Conservation (phyloP, 1,140 invertebrate genomes). For the Zaprionus vittiger region DNA sequence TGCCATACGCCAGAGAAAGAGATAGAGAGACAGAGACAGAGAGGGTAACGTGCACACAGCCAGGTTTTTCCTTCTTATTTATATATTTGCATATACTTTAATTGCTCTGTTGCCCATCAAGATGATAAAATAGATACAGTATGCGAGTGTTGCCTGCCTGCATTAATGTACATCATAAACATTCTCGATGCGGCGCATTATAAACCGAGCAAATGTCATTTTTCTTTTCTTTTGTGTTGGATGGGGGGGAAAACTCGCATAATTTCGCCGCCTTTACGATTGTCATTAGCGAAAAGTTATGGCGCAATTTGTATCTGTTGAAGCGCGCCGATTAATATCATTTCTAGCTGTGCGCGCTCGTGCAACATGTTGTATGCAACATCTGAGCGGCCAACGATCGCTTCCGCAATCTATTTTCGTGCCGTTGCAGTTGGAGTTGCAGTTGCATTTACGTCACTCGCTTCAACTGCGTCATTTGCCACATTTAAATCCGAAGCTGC, state of each 20-base stretch:
- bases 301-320: slow-evolving; percentile 21
- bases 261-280: slow-evolving; percentile 24
- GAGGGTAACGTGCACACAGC: slow-evolving; percentile 28
- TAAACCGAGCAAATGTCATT: slow-evolving; percentile 19
- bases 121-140: slow-evolving; percentile 31
- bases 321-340: slow-evolving; percentile 4
- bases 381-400: slow-evolving; percentile 16
- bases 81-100: slow-evolving; percentile 24
- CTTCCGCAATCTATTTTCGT: slow-evolving; percentile 66
- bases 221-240: slow-evolving; percentile 1
- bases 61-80: slow-evolving; percentile 28
- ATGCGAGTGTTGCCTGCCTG: not conserved
- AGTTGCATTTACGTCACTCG: slow-evolving; percentile 64
- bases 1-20: slow-evolving; percentile 39
- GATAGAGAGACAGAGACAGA: not conserved
- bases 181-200: slow-evolving; percentile 25
- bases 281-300: slow-evolving; percentile 27
- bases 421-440: slow-evolving; percentile 49
- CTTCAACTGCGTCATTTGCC: slow-evolving; percentile 68
- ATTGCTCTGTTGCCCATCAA: slow-evolving; percentile 33
- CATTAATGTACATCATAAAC: slow-evolving; percentile 19
- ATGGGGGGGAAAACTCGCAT: slow-evolving; percentile 35
- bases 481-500: slow-evolving; percentile 21
- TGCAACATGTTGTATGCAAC: slow-evolving; percentile 31
- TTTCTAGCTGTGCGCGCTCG: slow-evolving; percentile 7